phyloP scores from a whole-genome alignment of 2,888 invertebrate genomes.

The Microctonus hyperodae region DNA sequence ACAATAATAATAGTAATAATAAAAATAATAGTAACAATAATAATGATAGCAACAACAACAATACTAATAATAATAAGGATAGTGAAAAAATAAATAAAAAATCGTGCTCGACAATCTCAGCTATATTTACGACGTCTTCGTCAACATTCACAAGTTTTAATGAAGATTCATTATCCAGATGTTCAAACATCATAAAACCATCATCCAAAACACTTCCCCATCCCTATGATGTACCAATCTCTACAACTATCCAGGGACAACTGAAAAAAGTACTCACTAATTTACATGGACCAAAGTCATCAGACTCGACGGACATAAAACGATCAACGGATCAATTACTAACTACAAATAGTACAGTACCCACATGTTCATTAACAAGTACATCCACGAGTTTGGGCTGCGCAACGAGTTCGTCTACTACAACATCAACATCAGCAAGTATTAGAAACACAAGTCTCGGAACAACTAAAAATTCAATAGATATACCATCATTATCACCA shows the following conservation, averaged over 20 bases:
- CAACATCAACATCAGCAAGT: conserved; percentile 38
- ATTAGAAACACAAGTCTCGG: conserved; percentile 31
- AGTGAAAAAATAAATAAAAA: conserved; percentile 38
- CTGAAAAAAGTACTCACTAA: conserved; percentile 45
- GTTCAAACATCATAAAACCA: conserved; percentile 45
- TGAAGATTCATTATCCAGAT: conserved; percentile 47
- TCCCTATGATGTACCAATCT: conserved; percentile 40
- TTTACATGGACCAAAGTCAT: conserved; percentile 43
- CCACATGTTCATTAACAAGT: conserved; percentile 46
- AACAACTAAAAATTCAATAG: neutral
- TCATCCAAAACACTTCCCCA: conserved; percentile 23
- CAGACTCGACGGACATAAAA: conserved; percentile 34
- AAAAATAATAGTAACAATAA: conserved; percentile 32
- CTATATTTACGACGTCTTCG: conserved; percentile 40
- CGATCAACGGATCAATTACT: conserved; percentile 29
- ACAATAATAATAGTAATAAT: conserved; percentile 35
- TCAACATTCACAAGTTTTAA: conserved; percentile 47
- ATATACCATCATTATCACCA: conserved; percentile 35
- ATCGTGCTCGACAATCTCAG: conserved; percentile 37
- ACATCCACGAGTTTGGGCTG: conserved; percentile 36
- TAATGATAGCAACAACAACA: conserved; percentile 30
- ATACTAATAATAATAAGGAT: conserved; percentile 29
- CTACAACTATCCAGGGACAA: conserved; percentile 30
- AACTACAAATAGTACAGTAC: conserved; percentile 39
- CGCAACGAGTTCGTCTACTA: conserved; percentile 33